These are phyloP conservation scores for Lichenostomus cassidix DNA, from an alignment of 2,113 vertebrate species.

Conservation along the genomic window DNA sequence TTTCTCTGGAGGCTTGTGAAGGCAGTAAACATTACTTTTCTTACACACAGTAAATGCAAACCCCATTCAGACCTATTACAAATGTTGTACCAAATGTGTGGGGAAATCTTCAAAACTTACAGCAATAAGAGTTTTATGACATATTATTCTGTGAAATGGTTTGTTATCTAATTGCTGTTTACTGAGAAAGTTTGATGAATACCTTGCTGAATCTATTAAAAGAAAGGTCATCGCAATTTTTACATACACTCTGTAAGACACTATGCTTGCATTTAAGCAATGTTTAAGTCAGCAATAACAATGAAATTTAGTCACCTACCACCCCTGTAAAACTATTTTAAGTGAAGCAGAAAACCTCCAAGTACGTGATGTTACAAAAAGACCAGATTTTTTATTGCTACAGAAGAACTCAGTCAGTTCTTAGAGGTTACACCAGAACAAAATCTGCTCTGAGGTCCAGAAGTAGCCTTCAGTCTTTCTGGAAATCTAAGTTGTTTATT, in stretches of 20 bases:
- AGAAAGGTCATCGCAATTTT: slow-evolving; percentile 41
- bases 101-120: not conserved
- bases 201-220: slow-evolving; percentile 27
- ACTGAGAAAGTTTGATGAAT: slow-evolving; percentile 38
- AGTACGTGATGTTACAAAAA: not conserved
- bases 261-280: not conserved
- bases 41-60: slow-evolving; percentile 35
- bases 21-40: slow-evolving; percentile 40
- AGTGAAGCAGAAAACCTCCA: not conserved
- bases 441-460: not conserved
- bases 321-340: not conserved
- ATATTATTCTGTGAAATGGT: slow-evolving; percentile 34
- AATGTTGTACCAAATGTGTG: not conserved
- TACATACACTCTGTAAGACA: not conserved
- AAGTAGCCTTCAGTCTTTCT: not conserved
- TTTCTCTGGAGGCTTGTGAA: slow-evolving; percentile 43
- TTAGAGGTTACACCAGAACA: not conserved
- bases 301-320: not conserved
- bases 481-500: not conserved
- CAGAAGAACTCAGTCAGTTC: not conserved
- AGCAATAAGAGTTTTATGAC: slow-evolving; percentile 3
- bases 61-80: slow-evolving; percentile 4
- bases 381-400: not conserved
- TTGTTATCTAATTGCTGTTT: slow-evolving; percentile 46
- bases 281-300: slow-evolving; percentile 15